phyloP scores from a whole-genome alignment of 2,888 invertebrate species.

The Dasypogon diadema region DNA sequence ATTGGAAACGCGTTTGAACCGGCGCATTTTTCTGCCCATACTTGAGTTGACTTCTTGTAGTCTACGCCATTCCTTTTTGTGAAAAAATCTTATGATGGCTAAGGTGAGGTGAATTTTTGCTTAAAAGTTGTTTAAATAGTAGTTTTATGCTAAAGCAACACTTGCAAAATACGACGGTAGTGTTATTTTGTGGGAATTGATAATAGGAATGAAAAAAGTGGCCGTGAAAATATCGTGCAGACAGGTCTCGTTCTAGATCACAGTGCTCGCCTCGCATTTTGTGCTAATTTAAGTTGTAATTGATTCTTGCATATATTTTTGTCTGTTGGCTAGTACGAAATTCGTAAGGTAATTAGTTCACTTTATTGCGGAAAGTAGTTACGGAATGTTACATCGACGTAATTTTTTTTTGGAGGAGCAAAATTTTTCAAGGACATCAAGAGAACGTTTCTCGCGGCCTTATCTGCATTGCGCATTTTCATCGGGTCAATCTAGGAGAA shows the following conservation, averaged over 20 bases:
- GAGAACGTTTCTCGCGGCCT: slow-evolving; percentile 55
- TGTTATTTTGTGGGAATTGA: too few relatives aligned
- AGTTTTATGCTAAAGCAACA: neutral
- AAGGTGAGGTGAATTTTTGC: slow-evolving; percentile 61
- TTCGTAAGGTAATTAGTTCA: too few relatives aligned
- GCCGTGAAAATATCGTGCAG: too few relatives aligned
- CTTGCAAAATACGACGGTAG: too few relatives aligned
- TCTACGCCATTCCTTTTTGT: slow-evolving; percentile 64
- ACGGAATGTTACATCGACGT: too few relatives aligned
- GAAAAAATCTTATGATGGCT: slow-evolving; percentile 65
- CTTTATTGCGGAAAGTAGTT: too few relatives aligned
- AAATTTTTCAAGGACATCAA: slow-evolving; percentile 59
- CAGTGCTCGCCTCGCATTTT: neutral
- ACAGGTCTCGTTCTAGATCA: too few relatives aligned
- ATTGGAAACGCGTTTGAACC: slow-evolving; percentile 42
- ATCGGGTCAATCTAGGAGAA: slow-evolving; percentile 30
- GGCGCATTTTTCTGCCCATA: slow-evolving; percentile 55
- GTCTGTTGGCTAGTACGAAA: too few relatives aligned
- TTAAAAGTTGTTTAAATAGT: slow-evolving; percentile 9
- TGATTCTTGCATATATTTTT: too few relatives aligned
- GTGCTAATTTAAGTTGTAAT: neutral
- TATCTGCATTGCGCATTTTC: slow-evolving; percentile 59
- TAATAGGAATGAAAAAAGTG: neutral
- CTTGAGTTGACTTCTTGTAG: slow-evolving; percentile 63
- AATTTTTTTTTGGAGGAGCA: slow-evolving; percentile 49